Conservation (phyloP, 2,888 invertebrate genomes). For the Pammene fasciana region DNA sequence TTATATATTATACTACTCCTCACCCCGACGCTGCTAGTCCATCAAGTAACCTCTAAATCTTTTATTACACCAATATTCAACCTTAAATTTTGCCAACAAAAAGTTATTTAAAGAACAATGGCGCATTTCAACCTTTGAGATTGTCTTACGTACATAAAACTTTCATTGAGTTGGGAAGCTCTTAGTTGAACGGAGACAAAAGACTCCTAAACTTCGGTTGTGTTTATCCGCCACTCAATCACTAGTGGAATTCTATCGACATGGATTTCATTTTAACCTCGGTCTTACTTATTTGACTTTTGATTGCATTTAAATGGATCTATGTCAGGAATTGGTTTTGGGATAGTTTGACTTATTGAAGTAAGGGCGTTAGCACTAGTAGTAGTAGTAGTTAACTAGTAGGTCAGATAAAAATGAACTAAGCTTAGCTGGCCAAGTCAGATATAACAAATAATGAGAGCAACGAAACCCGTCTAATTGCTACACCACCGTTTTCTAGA, state of each 20-base stretch:
- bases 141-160: conserved; percentile 47
- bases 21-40: too few relatives aligned
- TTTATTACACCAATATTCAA: too few relatives aligned
- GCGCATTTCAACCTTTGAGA: not conserved
- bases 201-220: conserved; percentile 24
- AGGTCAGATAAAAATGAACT: too few relatives aligned
- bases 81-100: not conserved
- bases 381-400: too few relatives aligned
- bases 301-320: conserved; percentile 22
- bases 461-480: too few relatives aligned
- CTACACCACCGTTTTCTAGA: too few relatives aligned
- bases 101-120: not conserved
- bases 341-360: conserved; percentile 4
- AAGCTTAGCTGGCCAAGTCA: too few relatives aligned
- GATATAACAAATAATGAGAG: too few relatives aligned
- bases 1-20: too few relatives aligned
- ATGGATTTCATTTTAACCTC: conserved; percentile 40
- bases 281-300: conserved; percentile 24
- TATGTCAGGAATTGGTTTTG: conserved; percentile 23
- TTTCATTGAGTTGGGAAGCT: conserved; percentile 44
- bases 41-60: too few relatives aligned
- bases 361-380: not conserved
- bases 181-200: conserved; percentile 38
- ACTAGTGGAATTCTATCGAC: conserved; percentile 30
- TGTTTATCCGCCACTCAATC: conserved; percentile 40